Base-by-base conservation (phyloP, 2,113 vertebrate genomes). In the Amblyornis subalaris region DNA sequence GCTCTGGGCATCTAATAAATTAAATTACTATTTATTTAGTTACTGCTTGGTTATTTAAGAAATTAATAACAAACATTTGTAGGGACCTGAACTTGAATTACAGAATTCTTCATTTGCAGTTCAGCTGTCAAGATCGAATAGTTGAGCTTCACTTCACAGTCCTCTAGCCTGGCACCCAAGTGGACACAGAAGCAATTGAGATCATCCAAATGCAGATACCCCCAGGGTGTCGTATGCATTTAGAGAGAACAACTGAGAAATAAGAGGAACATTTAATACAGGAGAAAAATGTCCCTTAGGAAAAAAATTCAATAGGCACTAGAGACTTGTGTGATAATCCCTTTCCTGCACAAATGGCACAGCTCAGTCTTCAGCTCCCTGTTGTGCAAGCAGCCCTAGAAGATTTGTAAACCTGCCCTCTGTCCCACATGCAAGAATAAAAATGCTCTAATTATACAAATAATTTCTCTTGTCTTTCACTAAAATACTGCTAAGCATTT, bases 1-100 rank as follows among this genome's bases (percentile, higher is more conserved):
- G 83, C 94, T 94, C 64, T 83, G 53, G 85, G 83, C 89, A 84
- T 69, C 70, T 96, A 94, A 96, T 92, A 97, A 96, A 97, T 96
- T 91, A 85, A 85, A 81, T 91, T 94, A 94, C 72, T 81, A 92
- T 96, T 96, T 93, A 94, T 95, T 96, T 96, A 85, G 89, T 86
- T 88, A 94, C 82, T 95, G 48, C 93, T 96, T 61, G 48, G 7
- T 96, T 95, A 91, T 94, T 97, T 96, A 88, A 90, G 79, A 77
- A 74, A 76, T 96, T 96, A 65, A 82, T 88, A 88, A 79, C 62
- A 94, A 92, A 73, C 58, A 36, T 25, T 72, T 7, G 50, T 85
- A 87, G 66, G 82, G 92, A 94, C 82, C 93, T 55, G 10, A 71
- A 84, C 88, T 85, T 94, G 75, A 94, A 95, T 96, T 73, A 80